phyloP scores from a whole-genome alignment of 2,113 vertebrate genomes.

The Pseudorectes ferrugineus region DNA sequence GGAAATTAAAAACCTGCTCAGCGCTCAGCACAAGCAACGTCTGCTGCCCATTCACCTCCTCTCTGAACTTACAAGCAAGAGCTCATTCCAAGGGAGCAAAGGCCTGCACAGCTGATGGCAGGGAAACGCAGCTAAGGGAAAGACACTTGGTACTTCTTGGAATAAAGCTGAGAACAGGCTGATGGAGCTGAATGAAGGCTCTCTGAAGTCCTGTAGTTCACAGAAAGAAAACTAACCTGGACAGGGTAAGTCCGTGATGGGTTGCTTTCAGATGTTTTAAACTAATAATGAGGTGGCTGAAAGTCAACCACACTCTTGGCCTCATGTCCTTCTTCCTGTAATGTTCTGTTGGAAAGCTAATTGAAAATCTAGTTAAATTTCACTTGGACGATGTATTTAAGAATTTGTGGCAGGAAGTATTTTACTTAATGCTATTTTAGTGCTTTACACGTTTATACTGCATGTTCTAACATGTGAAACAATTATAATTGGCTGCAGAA shows the following conservation, averaged over 20 bases:
- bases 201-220: not conserved
- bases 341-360: not conserved
- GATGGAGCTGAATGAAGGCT: not conserved
- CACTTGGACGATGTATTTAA: not conserved
- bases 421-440: slow-evolving; percentile 5
- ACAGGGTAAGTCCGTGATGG: not conserved
- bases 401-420: slow-evolving; percentile 3
- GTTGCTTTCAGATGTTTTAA: not conserved
- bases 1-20: not conserved
- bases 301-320: not conserved
- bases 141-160: not conserved
- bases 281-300: not conserved
- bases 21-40: fast-evolving
- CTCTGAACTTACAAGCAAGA: not conserved
- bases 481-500: not conserved
- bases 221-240: not conserved
- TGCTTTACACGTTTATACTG: not conserved
- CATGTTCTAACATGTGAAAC: not conserved
- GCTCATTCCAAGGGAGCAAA: not conserved
- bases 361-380: slow-evolving; percentile 1
- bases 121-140: not conserved
- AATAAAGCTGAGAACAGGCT: not conserved
- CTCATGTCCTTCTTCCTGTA: not conserved
- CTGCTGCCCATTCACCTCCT: not conserved
- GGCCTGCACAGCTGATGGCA: not conserved